Base-by-base conservation (phyloP, 2,113 vertebrate species). In the Plectropomus leopardus region DNA sequence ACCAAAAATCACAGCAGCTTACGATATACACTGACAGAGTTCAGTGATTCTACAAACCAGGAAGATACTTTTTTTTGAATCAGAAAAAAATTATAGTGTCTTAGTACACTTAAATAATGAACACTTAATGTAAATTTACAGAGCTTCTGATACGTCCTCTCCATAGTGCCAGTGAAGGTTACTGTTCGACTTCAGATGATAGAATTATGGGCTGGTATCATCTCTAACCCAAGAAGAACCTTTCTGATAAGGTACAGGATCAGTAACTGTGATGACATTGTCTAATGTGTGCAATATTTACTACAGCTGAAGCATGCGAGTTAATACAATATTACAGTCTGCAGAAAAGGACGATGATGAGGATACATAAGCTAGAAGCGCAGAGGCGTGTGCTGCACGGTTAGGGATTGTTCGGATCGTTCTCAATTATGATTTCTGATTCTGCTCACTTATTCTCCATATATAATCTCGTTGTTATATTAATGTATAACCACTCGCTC, bases 271-370 rank as follows among this genome's bases (percentile, higher is more conserved):
- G 69, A 78, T 45, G 77, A 81, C 42, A 42, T 40, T 30, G 72
- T 76, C 70, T 73, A 80, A 61, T 11, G 3, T 51, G 64, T 79
- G 85, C 32, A 4, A 28, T 67, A 78, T 85, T 82, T 42, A 74
- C 45, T 82, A 78, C 14, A 72, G 34, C 6, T 70, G 58, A 82
- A 85, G 82, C 92, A 92, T 92, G 92, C 92, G 34, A n/a, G 77
- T 78, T 86, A 86, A 34, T 86, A 80, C 30, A 14, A 69, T 50
- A 73, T 66, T 65, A 58, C 16, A 16, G 76, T 73, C 73, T 69
- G 73, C 69, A 63, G 76, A 74, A 58, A 77, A 78, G 44, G 34
- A 72, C 44, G 40, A 2, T 50, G 67, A 76, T 30, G 19, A 76
- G 47, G 59, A 73, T 30, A 68, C 42, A 72, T 14, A 83, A 75